phyloP scores from a whole-genome alignment of 2,797 vertebrate genomes.

The Ctenosaura bakeri region DNA sequence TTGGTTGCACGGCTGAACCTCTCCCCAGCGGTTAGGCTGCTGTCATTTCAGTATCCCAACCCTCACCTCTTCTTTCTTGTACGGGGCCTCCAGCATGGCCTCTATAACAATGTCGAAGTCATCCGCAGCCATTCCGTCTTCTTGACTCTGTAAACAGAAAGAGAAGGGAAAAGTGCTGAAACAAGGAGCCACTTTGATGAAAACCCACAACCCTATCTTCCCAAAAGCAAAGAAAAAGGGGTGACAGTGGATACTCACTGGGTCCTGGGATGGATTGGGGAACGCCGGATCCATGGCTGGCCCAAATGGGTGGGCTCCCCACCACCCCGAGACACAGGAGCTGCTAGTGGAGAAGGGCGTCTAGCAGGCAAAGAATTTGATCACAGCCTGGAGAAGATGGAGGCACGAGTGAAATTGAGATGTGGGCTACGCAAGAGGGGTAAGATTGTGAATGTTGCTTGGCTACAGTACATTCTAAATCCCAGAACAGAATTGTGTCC shows the following conservation, averaged over 20 bases:
- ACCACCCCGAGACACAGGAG: constrained; percentile 36
- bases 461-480: constrained; percentile 29
- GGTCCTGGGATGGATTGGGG: constrained; percentile 48
- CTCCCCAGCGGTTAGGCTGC: not conserved
- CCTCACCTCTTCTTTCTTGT: constrained; percentile 76
- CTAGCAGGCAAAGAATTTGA: constrained; percentile 20
- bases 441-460: not conserved
- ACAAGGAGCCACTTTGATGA: not conserved
- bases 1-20: not conserved
- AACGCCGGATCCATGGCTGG: constrained; percentile 52
- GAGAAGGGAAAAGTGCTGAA: constrained; percentile 8
- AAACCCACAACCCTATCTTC: not conserved
- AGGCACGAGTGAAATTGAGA: constrained; percentile 7
- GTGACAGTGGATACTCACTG: constrained; percentile 19
- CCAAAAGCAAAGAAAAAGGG: not conserved
- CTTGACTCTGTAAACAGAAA: constrained; percentile 37
- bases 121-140: constrained; percentile 68
- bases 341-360: constrained; percentile 21
- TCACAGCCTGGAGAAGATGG: constrained; percentile 33
- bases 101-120: constrained; percentile 80
- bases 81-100: constrained; percentile 78
- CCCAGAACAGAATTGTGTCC: not conserved
- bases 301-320: constrained; percentile 47
- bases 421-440: not conserved
- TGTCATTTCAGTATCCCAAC: not conserved